Conservation (phyloP, 2,797 vertebrate genomes). For the Tragelaphus eurycerus region DNA sequence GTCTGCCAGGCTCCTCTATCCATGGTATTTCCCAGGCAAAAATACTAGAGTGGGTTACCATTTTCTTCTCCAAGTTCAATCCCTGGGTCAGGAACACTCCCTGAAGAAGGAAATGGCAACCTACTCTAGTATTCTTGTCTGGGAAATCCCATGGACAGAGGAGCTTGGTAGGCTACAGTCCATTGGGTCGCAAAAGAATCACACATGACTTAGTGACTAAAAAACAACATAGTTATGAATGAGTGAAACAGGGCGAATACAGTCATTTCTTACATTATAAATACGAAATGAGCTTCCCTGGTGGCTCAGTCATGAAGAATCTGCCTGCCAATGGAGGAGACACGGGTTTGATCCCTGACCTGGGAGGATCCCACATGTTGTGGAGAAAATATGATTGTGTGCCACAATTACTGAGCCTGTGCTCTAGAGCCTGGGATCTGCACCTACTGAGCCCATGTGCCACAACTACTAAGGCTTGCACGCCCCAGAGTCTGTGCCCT, state of each 20-base stretch:
- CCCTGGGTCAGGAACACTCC: neutral
- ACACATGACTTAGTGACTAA: neutral
- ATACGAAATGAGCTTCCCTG: neutral
- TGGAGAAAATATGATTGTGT: neutral
- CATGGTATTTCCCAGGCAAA: neutral
- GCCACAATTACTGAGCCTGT: neutral
- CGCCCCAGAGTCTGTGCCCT: neutral
- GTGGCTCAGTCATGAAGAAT: neutral
- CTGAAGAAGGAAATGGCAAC: neutral
- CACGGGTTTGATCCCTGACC: neutral
- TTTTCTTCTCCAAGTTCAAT: neutral
- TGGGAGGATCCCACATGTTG: neutral
- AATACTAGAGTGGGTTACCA: neutral
- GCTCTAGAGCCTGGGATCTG: neutral
- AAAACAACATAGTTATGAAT: neutral
- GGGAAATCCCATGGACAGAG: neutral
- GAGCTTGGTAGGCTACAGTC: neutral
- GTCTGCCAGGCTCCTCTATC: neutral
- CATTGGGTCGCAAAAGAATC: neutral
- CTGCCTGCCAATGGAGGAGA: neutral
- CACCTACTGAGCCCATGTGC: neutral
- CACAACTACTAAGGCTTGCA: neutral
- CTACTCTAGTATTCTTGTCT: neutral
- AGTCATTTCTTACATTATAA: neutral
- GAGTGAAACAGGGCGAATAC: neutral